Percentiles rank a stretch among this genome's conserved stretches.
Evolutionary conservation across 53 echinoderm and acorn worm genomes (phyloP).

Genomic region (Actinopyga echinites): DNA sequence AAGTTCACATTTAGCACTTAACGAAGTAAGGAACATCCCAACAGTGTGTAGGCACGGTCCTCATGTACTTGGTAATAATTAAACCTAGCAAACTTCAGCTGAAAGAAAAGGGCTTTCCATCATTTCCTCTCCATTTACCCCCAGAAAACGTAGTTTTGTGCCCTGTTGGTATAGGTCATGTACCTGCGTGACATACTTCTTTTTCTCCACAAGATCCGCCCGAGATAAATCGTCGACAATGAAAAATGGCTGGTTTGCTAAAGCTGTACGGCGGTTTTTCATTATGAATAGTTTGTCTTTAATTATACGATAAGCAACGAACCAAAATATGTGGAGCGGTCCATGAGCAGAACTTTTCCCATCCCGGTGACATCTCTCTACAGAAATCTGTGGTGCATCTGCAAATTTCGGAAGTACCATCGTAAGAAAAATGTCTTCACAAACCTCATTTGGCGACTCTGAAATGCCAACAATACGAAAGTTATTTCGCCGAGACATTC

Average conservation of each 20-base stretch:
- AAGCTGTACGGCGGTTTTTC: not conserved
- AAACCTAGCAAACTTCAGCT: no score
- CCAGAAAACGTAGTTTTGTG: not conserved
- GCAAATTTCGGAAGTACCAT: no score
- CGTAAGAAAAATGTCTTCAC: no score
- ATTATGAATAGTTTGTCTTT: not conserved
- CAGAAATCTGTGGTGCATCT: no score
- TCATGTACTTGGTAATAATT: no score
- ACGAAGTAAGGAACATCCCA: no score
- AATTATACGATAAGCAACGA: not conserved
- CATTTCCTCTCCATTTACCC: not conserved
- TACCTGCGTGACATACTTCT: not conserved
- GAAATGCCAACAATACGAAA: no score
- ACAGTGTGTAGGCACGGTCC: no score
- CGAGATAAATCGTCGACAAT: not conserved
- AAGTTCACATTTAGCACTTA: no score
- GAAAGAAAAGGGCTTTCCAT: no score
- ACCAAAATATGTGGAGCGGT: not conserved
- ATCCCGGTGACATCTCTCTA: not conserved
- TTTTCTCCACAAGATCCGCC: not conserved
- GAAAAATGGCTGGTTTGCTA: not conserved
- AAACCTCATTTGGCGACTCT: no score
- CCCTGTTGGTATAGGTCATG: not conserved
- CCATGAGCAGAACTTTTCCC: not conserved
- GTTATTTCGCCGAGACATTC: no score